Evolutionary conservation across 2,797 vertebrate species (phyloP).

Genomic region (Tympanoctomys barrerae): DNA sequence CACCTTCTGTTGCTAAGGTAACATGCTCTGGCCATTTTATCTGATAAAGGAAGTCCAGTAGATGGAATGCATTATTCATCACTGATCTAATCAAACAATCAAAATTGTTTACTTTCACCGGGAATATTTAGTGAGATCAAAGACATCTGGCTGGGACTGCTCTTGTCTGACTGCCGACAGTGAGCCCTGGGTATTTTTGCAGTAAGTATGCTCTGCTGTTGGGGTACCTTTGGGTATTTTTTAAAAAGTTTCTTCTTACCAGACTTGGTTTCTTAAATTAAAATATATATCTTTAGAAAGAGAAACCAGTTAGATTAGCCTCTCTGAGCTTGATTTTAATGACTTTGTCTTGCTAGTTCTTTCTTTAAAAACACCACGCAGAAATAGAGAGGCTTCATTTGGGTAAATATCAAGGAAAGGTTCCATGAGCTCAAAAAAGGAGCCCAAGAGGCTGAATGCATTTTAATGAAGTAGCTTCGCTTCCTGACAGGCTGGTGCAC

Average conservation of each 20-base stretch:
- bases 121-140: conserved; percentile 87
- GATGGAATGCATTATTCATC: conserved; percentile 90
- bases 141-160: conserved; percentile 84
- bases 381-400: conserved; percentile 69
- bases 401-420: conserved; percentile 35
- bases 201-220: conserved; percentile 88
- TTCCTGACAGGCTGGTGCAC: conserved; percentile 36
- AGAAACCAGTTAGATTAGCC: conserved; percentile 57
- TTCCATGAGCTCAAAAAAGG: neutral
- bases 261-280: conserved; percentile 78
- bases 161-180: conserved; percentile 76
- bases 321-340: conserved; percentile 72
- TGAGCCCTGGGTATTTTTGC: conserved; percentile 69
- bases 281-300: conserved; percentile 62
- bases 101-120: conserved; percentile 89
- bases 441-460: conserved; percentile 4
- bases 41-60: conserved; percentile 90
- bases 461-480: conserved; percentile 33
- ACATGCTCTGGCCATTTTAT: conserved; percentile 90
- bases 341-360: conserved; percentile 64
- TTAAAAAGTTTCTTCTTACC: conserved; percentile 84
- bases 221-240: conserved; percentile 80
- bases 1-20: conserved; percentile 92
- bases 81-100: conserved; percentile 89
- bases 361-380: conserved; percentile 62